phyloP scores from a whole-genome alignment of 2,113 vertebrate genomes.

The Pandion haliaetus region DNA sequence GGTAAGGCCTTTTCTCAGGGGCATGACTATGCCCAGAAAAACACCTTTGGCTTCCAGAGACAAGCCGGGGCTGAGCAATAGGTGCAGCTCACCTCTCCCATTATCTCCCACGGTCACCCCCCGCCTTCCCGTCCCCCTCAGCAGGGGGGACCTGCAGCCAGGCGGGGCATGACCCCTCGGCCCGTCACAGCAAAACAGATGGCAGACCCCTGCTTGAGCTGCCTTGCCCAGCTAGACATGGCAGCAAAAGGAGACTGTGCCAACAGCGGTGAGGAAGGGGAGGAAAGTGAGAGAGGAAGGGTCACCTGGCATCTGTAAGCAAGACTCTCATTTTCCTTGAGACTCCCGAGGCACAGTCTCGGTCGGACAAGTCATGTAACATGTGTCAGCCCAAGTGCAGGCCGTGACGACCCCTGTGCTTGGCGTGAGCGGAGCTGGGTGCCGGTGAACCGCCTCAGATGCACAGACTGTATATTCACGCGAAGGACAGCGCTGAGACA shows the following conservation, averaged over 20 bases:
- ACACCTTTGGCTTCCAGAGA: neutral
- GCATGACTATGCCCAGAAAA: neutral
- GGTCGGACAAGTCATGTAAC: accelerated
- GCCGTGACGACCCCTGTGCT: accelerated
- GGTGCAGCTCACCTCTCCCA: neutral
- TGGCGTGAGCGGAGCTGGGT: neutral
- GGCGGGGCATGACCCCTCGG: accelerated
- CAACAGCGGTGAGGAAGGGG: neutral
- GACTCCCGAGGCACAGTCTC: no score
- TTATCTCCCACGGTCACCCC: accelerated
- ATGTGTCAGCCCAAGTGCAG: accelerated
- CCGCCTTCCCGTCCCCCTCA: accelerated
- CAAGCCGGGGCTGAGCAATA: neutral
- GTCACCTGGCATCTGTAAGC: accelerated
- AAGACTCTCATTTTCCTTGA: accelerated
- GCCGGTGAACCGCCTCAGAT: accelerated
- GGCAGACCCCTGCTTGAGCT: accelerated
- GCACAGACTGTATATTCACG: accelerated
- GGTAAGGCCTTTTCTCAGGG: neutral
- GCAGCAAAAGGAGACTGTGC: neutral
- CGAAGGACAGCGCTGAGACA: neutral
- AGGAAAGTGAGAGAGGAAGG: neutral
- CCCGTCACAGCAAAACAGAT: accelerated
- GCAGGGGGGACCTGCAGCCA: accelerated
- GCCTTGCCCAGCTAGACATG: accelerated